Conservation (phyloP, 2,797 vertebrate species). For the Epinephelus awoara region DNA sequence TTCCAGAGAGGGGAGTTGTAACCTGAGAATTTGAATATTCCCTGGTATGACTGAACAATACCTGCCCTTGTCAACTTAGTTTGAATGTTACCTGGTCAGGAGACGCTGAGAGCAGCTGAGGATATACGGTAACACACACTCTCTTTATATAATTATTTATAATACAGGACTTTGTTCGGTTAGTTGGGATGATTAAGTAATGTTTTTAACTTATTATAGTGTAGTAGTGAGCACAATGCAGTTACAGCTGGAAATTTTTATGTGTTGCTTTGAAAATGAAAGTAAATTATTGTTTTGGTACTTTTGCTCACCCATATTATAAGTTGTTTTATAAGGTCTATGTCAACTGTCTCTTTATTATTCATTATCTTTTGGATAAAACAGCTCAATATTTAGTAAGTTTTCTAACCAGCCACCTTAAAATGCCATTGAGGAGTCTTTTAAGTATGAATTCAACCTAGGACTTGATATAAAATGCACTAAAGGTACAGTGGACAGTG, state of each 20-base stretch:
- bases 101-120: conserved; percentile 11
- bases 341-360: not conserved
- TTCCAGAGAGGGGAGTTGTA: not conserved
- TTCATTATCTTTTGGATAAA: not conserved
- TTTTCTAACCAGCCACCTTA: not conserved
- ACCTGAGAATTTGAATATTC: conserved; percentile 71
- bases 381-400: not conserved
- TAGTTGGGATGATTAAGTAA: not conserved
- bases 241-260: not conserved
- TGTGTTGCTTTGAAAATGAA: not conserved
- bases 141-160: not conserved
- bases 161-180: not conserved
- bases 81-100: conserved; percentile 13
- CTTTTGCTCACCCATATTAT: not conserved
- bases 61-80: conserved; percentile 26
- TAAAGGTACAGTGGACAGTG: not conserved
- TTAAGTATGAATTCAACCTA: not conserved
- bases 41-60: conserved; percentile 27
- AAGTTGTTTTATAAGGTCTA: not conserved
- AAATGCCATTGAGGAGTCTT: not conserved
- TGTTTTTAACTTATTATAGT: not conserved
- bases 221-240: not conserved
- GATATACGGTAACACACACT: conserved; percentile 32
- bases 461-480: not conserved
- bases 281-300: not conserved